phyloP scores from a whole-genome alignment of 2,797 vertebrate species.

The Sylvia borin region DNA sequence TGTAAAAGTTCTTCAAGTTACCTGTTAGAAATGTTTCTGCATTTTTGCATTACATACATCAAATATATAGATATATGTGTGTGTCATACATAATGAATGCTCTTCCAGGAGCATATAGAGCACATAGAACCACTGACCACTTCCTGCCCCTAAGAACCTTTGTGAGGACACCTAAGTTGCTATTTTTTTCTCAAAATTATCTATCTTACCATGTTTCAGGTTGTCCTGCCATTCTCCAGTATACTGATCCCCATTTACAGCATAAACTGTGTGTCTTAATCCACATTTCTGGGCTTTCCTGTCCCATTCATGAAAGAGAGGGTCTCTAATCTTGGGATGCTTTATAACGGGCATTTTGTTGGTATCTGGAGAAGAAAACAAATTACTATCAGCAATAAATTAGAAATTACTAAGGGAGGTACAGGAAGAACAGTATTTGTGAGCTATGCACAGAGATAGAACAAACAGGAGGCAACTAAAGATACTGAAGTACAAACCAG shows the following conservation, averaged over 20 bases:
- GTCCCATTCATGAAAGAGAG: conserved; percentile 78
- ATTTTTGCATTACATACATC: neutral
- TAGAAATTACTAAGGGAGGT: neutral
- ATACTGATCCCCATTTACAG: conserved; percentile 83
- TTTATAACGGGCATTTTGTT: conserved; percentile 81
- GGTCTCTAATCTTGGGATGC: conserved; percentile 26
- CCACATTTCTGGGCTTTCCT: conserved; percentile 84
- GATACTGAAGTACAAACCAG: neutral
- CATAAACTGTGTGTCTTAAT: conserved; percentile 79
- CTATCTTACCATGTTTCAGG: conserved; percentile 85
- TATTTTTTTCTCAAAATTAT: neutral
- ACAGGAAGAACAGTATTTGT: neutral
- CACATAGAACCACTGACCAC: neutral
- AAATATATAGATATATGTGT: neutral
- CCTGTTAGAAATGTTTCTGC: neutral
- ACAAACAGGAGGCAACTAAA: neutral
- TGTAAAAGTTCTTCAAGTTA: neutral
- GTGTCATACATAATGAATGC: neutral
- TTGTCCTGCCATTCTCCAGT: conserved; percentile 90
- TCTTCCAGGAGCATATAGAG: neutral
- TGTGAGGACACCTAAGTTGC: neutral
- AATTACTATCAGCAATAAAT: neutral
- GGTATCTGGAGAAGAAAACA: neutral
- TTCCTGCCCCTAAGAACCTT: neutral
- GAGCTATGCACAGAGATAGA: neutral